phyloP scores from a whole-genome alignment of 2,888 invertebrate genomes.

The Orthosia gracilis region DNA sequence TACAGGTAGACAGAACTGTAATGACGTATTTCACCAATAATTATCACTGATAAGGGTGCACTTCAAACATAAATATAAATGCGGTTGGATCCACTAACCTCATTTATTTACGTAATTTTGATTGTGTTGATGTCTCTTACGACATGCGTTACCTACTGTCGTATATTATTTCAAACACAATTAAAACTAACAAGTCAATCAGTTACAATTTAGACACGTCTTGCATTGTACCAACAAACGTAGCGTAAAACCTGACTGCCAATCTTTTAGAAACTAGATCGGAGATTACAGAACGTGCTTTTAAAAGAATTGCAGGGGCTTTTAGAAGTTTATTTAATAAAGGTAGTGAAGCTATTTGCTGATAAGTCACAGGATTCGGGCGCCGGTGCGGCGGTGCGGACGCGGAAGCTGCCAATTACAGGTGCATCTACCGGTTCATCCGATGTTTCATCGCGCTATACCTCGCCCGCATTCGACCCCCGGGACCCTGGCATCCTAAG shows the following conservation, averaged over 20 bases:
- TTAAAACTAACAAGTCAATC: neutral
- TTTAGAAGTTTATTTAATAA: slow-evolving; percentile 50
- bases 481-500: slow-evolving; percentile 6
- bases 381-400: slow-evolving; percentile 64
- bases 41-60: neutral
- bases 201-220: neutral
- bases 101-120: neutral
- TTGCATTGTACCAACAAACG: slow-evolving; percentile 1
- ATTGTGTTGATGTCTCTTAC: slow-evolving; percentile 9
- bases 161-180: neutral
- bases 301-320: slow-evolving; percentile 51
- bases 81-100: too few relatives aligned
- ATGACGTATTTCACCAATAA: neutral
- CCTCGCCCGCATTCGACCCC: slow-evolving; percentile 25
- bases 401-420: slow-evolving; percentile 78
- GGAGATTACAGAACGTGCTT: slow-evolving; percentile 37
- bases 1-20: neutral
- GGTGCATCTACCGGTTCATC: slow-evolving; percentile 74
- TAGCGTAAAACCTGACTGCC: neutral
- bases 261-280: slow-evolving; percentile 22
- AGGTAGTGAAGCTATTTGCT: slow-evolving; percentile 52
- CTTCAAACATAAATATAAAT: slow-evolving; percentile 12
- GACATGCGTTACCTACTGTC: too few relatives aligned
- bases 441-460: slow-evolving; percentile 56
- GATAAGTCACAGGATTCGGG: slow-evolving; percentile 60